These are phyloP conservation scores for Puma concolor DNA, from an alignment of 2,113 vertebrate genomes.

Conservation along the genomic window DNA sequence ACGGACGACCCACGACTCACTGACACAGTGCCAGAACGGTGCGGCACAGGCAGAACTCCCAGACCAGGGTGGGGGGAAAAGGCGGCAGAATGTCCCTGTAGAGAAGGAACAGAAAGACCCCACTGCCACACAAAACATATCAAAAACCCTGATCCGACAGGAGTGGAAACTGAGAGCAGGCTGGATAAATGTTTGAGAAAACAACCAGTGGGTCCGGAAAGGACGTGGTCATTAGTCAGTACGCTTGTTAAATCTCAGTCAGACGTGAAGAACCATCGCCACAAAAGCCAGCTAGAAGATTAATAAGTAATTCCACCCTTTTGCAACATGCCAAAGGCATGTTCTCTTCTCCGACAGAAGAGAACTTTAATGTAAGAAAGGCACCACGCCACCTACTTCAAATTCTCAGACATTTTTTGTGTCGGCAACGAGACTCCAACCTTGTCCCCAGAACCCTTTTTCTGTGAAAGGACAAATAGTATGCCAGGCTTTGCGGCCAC, in stretches of 20 bases:
- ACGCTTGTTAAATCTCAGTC: not conserved
- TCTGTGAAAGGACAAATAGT: not conserved
- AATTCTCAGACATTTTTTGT: not conserved
- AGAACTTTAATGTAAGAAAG: not conserved
- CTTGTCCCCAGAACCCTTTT: not conserved
- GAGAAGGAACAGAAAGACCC: not conserved
- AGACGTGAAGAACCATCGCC: conserved; percentile 38
- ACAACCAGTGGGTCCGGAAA: not conserved
- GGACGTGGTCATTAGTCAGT: accelerated
- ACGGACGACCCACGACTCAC: not conserved
- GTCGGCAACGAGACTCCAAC: not conserved
- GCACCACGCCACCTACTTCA: not conserved
- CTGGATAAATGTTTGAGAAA: not conserved
- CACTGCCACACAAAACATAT: no score
- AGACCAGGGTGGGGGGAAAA: accelerated
- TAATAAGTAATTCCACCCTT: not conserved
- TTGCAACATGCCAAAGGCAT: not conserved
- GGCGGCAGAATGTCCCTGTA: accelerated
- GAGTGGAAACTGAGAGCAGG: not conserved
- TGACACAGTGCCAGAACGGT: accelerated
- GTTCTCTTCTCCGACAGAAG: no score
- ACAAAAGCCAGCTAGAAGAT: not conserved
- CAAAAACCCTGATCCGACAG: not conserved
- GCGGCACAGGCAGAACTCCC: no score
- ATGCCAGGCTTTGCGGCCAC: not conserved